Evolutionary conservation across 2,797 vertebrate species (phyloP).

Genomic region (Sebastolobus altivelis): DNA sequence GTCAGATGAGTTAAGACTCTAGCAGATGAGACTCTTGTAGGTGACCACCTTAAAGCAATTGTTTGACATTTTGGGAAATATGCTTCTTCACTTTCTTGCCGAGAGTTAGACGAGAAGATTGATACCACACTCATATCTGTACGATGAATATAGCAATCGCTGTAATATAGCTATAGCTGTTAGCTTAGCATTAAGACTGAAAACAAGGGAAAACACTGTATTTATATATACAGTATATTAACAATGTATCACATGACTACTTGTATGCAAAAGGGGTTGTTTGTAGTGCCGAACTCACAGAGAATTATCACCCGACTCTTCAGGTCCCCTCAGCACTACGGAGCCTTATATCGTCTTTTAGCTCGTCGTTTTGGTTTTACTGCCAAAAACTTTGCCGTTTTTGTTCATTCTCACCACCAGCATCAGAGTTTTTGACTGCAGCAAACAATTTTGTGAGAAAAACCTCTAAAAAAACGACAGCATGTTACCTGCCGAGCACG

Average conservation of each 20-base stretch:
- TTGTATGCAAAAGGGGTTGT: not conserved
- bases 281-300: no score
- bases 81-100: no score
- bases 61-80: not conserved
- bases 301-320: not conserved
- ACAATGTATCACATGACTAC: not conserved
- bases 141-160: not conserved
- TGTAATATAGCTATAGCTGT: not conserved
- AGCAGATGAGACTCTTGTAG: not conserved
- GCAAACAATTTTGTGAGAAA: not conserved
- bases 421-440: not conserved
- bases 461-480: not conserved
- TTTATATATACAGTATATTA: not conserved
- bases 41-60: not conserved
- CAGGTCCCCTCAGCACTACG: not conserved
- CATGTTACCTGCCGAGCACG: not conserved
- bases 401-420: not conserved
- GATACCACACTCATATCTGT: not conserved
- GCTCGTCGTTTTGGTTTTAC: no score
- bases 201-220: not conserved
- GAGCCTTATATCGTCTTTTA: not conserved
- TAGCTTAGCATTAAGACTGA: not conserved
- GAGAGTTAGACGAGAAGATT: no score
- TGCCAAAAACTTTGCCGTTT: not conserved
- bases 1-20: not conserved